A percentile compares a stretch with the other conserved stretches of the same genome.
Evolutionary conservation across 2,888 invertebrate genomes (phyloP).

Genomic region (Pachliopta kotzebuea): DNA sequence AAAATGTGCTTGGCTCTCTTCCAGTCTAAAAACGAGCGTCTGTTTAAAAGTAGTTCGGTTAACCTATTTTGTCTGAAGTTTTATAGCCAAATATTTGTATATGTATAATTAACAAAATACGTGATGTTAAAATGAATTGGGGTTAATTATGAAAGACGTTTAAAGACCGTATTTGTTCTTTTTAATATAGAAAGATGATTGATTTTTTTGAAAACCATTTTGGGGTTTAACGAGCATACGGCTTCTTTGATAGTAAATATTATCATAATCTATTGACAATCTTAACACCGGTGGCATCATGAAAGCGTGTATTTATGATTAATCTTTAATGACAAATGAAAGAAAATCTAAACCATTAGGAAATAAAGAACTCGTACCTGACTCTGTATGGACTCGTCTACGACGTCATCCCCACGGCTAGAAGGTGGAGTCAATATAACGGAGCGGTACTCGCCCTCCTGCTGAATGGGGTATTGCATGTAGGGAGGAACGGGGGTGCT

Average conservation of each 20-base stretch:
- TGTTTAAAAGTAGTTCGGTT: slow-evolving; percentile 54
- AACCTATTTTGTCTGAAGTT: slow-evolving; percentile 56
- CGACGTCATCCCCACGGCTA: slow-evolving; percentile 64
- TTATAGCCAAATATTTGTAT: slow-evolving; percentile 9
- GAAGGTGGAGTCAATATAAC: slow-evolving; percentile 62
- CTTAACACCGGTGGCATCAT: too few relatives aligned
- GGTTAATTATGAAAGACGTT: neutral
- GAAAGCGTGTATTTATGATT: too few relatives aligned
- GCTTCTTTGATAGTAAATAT: too few relatives aligned
- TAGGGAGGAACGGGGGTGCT: slow-evolving; percentile 67
- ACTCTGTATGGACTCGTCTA: slow-evolving; percentile 77
- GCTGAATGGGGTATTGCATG: slow-evolving; percentile 67
- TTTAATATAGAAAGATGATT: too few relatives aligned
- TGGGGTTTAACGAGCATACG: too few relatives aligned
- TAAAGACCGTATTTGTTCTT: too few relatives aligned
- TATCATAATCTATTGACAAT: too few relatives aligned
- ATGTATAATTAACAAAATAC: neutral
- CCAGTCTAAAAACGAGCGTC: slow-evolving; percentile 52
- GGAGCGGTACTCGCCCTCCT: slow-evolving; percentile 64
- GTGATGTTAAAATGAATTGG: slow-evolving; percentile 16
- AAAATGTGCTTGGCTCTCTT: slow-evolving; percentile 52
- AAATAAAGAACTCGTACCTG: slow-evolving; percentile 71
- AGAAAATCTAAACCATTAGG: neutral
- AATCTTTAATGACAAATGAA: too few relatives aligned
- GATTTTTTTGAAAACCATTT: too few relatives aligned